Conservation (phyloP, 1,140 invertebrate genomes). For the Drosophila subobscura region DNA sequence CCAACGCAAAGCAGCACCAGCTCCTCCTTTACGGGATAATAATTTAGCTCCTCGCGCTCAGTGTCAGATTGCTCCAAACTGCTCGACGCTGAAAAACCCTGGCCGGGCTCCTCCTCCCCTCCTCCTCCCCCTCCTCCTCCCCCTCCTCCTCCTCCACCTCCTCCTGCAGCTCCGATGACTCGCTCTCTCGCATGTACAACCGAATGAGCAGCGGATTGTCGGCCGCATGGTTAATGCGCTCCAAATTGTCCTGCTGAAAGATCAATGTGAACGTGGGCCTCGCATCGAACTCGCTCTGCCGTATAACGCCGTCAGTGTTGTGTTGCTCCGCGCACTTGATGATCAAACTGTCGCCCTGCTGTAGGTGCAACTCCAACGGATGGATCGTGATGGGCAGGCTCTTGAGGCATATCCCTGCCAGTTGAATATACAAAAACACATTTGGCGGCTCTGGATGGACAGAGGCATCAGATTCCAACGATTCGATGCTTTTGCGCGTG, state of each 20-base stretch:
- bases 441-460: conserved; percentile 48
- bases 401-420: conserved; percentile 11
- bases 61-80: background rate
- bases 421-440: conserved; percentile 61
- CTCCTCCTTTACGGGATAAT: background rate
- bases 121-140: background rate
- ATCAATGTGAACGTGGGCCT: conserved; percentile 68
- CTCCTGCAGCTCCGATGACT: background rate
- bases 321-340: conserved; percentile 63
- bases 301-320: conserved; percentile 53
- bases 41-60: background rate
- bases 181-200: conserved; percentile 41
- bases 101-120: background rate
- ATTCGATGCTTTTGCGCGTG: background rate
- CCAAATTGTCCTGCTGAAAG: conserved; percentile 67
- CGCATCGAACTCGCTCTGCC: conserved; percentile 26
- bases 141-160: conserved; percentile 5
- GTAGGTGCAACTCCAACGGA: conserved; percentile 23
- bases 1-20: conserved; percentile 48
- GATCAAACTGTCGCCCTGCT: conserved; percentile 21
- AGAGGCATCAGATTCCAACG: no score
- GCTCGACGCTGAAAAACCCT: background rate
- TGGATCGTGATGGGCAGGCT: conserved; percentile 8
- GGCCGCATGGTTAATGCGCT: conserved; percentile 60
- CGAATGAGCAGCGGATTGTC: conserved; percentile 67